Base-by-base conservation (phyloP, 2,797 vertebrate species). In the Apodemus agrarius region DNA sequence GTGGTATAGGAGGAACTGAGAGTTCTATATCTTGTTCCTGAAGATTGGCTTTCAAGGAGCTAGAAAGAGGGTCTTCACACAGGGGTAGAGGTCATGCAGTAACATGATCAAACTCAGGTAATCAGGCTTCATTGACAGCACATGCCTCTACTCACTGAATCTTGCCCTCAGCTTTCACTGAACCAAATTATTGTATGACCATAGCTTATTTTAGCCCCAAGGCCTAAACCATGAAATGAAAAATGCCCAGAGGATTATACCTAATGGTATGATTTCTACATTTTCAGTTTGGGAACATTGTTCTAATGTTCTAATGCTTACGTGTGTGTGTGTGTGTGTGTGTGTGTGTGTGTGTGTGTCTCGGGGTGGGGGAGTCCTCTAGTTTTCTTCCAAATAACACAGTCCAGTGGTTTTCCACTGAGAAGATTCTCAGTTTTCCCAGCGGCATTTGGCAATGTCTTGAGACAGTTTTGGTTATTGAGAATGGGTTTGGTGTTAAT, bases 221-320 rank as follows among this genome's bases (percentile, higher is more conserved):
- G 63, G 57, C 6, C 67, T 81, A 93, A 92, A 89, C 37, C 69
- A 69, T 63, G 24, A 88, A 95, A 61, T 65, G 12, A 97, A 96
- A 94, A 95, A 40, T 87, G 7, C 26, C 40, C 67, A 52, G n/a
- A 21, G 49, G 72, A 40, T n/a, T 24, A 34, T 13, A 34, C 89
- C 76, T 22, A 63, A 63, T 22, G 40, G 7, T 0, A 0, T 19
- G n/a, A 0, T 0, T 67, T 67, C 89, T 57, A 19, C 54, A 69
- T 87, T 84, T 49, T 21, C 34, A 81, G 84, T 54, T 65, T 90
- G 63, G 29, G 69, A 93, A 81, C 31, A 13, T 34, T 65, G 12
- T 6, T 89, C 46, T 89, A 76, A 76, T 40, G 57, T n/a, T n/a
- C n/a, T n/a, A n/a, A n/a, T n/a, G n/a, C n/a, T n/a, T n/a, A n/a